Percentiles rank a stretch among this genome's conserved stretches.
phyloP scores from a whole-genome alignment of 2,888 invertebrate genomes.

The Heliconius cydno region DNA sequence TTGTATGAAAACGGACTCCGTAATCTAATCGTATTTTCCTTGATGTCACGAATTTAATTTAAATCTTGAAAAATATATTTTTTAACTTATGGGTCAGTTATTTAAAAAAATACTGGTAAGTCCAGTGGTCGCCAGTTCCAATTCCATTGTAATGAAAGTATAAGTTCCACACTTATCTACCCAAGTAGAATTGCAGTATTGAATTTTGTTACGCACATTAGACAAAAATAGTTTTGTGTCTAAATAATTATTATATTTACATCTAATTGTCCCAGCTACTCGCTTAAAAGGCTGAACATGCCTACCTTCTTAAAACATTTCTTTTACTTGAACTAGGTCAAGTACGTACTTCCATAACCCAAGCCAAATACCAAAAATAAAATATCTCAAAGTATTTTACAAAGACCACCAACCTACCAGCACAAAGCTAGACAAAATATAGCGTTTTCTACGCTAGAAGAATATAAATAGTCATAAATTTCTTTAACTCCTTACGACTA shows the following conservation, averaged over 20 bases:
- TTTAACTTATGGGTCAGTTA: not conserved
- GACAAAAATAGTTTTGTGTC: too few relatives aligned
- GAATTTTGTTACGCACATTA: not conserved
- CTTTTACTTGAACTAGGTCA: slow-evolving; percentile 3
- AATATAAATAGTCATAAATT: slow-evolving; percentile 42
- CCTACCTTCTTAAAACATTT: not conserved
- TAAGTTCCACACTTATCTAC: not conserved
- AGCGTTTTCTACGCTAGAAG: slow-evolving; percentile 31
- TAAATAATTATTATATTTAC: not conserved
- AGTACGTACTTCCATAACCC: not conserved
- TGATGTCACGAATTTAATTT: not conserved
- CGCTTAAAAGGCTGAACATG: not conserved
- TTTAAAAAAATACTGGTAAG: not conserved
- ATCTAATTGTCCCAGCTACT: not conserved
- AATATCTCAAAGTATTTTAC: slow-evolving; percentile 4
- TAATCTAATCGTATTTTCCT: not conserved
- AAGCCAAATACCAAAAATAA: not conserved
- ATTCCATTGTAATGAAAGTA: not conserved
- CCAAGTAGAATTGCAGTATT: not conserved
- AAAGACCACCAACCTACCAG: slow-evolving; percentile 12
- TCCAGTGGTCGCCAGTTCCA: not conserved
- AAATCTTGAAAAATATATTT: too few relatives aligned
- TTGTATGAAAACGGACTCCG: not conserved
- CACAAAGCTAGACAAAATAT: slow-evolving; percentile 33
- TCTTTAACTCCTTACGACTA: slow-evolving; percentile 47